A percentile compares a stretch with the other conserved stretches of the same genome.
phyloP scores from a whole-genome alignment of 2,113 vertebrate species.

The Crotalus tigris region DNA sequence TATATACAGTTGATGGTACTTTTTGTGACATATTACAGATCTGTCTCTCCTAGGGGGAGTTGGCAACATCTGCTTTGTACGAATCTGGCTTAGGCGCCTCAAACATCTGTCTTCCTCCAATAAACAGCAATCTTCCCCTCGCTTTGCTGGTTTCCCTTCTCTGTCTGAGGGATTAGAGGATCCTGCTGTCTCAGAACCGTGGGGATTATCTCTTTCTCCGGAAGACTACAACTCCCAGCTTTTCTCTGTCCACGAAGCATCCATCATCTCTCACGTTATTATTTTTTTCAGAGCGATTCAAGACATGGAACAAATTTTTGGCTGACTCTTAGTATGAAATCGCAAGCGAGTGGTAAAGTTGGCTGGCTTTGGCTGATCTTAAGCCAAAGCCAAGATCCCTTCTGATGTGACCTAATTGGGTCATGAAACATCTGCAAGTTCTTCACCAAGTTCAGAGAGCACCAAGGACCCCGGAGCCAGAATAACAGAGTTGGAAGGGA shows the following conservation, averaged over 20 bases:
- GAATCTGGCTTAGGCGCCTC: not conserved
- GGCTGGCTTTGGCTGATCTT: not conserved
- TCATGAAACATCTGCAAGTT: not conserved
- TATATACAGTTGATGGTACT: not conserved
- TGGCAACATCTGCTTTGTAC: slow-evolving; percentile 1
- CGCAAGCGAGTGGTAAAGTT: not conserved
- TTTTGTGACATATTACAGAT: not conserved
- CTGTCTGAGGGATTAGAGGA: not conserved
- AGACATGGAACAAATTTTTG: not conserved
- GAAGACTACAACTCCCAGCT: not conserved
- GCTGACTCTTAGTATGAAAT: not conserved
- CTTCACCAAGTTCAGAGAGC: not conserved
- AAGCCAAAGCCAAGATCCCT: not conserved
- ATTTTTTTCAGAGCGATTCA: not conserved
- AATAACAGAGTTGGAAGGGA: not conserved
- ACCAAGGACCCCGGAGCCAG: not conserved
- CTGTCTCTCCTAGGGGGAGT: not conserved
- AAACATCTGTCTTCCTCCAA: not conserved
- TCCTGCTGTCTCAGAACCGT: not conserved
- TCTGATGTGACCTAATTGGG: not conserved
- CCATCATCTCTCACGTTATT: not conserved
- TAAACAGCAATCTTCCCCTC: not conserved
- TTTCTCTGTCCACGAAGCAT: not conserved
- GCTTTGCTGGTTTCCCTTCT: not conserved
- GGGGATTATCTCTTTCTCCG: not conserved